Evolutionary conservation across 1,140 invertebrate genomes (phyloP).

Genomic region (Pogonognathellus flavescens): DNA sequence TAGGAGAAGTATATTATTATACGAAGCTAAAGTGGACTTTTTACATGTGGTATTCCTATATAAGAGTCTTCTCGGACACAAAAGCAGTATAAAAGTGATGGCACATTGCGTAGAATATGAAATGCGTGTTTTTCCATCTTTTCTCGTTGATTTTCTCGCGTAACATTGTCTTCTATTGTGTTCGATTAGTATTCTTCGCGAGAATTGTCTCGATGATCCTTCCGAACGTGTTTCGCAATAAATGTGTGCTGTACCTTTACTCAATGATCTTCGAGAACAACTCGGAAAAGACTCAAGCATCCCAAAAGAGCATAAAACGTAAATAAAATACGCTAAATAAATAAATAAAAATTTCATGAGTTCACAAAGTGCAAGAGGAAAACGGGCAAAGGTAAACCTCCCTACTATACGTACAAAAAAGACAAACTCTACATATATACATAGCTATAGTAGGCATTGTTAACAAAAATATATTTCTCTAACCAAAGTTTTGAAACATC

Average conservation of each 20-base stretch:
- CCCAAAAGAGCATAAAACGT: neutral
- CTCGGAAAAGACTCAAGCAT: neutral
- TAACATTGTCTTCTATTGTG: neutral
- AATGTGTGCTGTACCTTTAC: neutral
- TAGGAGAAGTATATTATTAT: too few relatives aligned
- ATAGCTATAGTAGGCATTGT: too few relatives aligned
- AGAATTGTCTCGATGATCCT: conserved; percentile 15
- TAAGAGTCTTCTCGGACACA: neutral
- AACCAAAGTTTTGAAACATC: too few relatives aligned
- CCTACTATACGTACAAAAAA: neutral
- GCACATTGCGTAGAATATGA: conserved; percentile 11
- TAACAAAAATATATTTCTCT: too few relatives aligned
- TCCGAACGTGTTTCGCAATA: conserved; percentile 9
- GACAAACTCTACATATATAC: too few relatives aligned
- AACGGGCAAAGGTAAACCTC: neutral
- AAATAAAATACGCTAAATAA: conserved; percentile 21
- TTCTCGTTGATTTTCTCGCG: neutral
- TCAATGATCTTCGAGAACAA: neutral
- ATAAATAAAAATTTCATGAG: conserved; percentile 22
- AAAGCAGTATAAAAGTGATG: conserved; percentile 1
- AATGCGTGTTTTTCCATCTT: conserved; percentile 3
- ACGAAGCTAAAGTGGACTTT: neutral
- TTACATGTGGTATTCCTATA: neutral
- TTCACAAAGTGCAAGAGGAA: neutral
- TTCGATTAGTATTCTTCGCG: conserved; percentile 24